A percentile compares a stretch with the other conserved stretches of the same genome.
phyloP scores from a whole-genome alignment of 2,113 vertebrate genomes.

The Heterotis niloticus region DNA sequence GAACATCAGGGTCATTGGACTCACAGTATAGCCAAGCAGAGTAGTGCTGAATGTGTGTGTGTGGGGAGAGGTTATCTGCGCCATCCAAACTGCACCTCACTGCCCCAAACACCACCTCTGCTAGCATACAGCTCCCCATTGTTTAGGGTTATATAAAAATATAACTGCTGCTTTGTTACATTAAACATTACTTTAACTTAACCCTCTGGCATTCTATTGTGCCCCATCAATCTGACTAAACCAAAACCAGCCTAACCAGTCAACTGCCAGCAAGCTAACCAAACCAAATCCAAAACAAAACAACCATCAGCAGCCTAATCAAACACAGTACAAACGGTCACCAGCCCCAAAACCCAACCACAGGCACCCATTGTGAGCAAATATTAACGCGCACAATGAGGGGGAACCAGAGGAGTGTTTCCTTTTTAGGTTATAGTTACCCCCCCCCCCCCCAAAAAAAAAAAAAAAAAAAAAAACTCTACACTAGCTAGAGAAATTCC shows the following conservation, averaged over 20 bases:
- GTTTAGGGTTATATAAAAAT: too few relatives aligned
- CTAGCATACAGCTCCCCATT: too few relatives aligned
- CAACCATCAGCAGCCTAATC: too few relatives aligned
- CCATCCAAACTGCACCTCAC: not conserved
- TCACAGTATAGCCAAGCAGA: constrained; percentile 46
- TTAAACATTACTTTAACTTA: not conserved
- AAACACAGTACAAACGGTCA: too few relatives aligned
- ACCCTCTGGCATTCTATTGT: not conserved
- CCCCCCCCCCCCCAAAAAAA: constrained; percentile 20
- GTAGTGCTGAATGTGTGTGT: not conserved
- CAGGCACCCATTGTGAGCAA: not conserved
- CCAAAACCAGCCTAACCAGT: too few relatives aligned
- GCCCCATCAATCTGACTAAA: not conserved
- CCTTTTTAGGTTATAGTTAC: constrained; percentile 16
- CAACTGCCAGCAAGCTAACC: too few relatives aligned
- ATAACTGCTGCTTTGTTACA: not conserved
- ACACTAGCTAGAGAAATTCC: not conserved
- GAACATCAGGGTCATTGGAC: constrained; percentile 47
- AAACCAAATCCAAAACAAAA: not conserved
- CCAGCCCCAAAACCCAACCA: not conserved
- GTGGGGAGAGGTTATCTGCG: not conserved
- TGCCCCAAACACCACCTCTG: not conserved
- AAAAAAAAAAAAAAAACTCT: not conserved
- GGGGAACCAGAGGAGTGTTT: not conserved
- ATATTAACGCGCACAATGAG: not conserved